These are phyloP conservation scores for Salticus scenicus DNA, from an alignment of 2,888 invertebrate species.

Conservation along the genomic window DNA sequence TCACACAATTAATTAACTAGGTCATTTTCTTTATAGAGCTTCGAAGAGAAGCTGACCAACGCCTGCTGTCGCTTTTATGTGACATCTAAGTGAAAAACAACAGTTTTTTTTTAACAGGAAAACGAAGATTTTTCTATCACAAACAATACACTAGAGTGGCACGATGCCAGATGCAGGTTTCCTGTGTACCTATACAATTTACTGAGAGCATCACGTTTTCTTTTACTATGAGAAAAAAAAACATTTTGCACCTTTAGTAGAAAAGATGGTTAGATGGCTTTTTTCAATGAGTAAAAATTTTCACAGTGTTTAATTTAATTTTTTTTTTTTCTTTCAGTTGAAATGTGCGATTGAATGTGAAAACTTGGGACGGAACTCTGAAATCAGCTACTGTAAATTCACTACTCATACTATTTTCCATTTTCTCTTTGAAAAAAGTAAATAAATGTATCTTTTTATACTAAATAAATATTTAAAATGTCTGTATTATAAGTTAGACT, in stretches of 20 bases:
- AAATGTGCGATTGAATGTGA: no score
- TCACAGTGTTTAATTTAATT: neutral
- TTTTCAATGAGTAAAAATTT: neutral
- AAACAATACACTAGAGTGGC: neutral
- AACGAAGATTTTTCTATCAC: neutral
- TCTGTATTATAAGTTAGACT: no score
- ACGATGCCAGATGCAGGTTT: neutral
- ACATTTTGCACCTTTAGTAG: slow-evolving; percentile 6
- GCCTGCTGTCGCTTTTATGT: neutral
- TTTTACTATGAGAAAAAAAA: neutral
- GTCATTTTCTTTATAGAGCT: neutral
- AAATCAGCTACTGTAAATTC: no score
- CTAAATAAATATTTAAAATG: no score
- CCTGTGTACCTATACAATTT: neutral
- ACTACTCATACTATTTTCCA: no score
- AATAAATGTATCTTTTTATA: no score
- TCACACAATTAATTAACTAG: neutral
- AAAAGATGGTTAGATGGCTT: neutral
- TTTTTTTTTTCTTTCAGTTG: neutral
- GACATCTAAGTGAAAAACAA: neutral
- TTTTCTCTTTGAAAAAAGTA: no score
- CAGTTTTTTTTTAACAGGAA: neutral
- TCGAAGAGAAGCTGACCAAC: neutral
- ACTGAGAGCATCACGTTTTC: slow-evolving; percentile 4
- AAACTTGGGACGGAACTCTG: no score